phyloP scores from a whole-genome alignment of 2,888 invertebrate species.

The Tipula confusa region DNA sequence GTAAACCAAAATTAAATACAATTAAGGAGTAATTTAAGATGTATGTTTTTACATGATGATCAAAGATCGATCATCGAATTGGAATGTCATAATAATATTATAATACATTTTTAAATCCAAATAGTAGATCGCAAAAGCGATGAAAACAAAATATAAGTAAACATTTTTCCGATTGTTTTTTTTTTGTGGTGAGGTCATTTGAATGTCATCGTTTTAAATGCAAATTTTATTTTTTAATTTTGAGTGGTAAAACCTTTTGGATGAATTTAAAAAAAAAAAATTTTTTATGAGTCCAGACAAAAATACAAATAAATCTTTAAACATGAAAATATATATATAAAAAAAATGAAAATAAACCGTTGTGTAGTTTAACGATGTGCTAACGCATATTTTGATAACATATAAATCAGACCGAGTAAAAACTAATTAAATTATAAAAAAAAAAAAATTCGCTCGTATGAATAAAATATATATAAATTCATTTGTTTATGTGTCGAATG shows the following conservation, averaged over 20 bases:
- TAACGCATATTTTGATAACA: not conserved
- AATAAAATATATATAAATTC: not conserved
- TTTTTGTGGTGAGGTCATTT: not conserved
- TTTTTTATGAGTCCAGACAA: constrained; percentile 15
- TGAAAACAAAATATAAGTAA: not conserved
- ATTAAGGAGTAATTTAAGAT: constrained; percentile 25
- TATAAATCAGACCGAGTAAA: not conserved
- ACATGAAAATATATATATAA: not conserved
- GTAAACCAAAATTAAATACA: not conserved
- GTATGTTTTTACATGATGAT: not conserved
- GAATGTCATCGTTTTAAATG: not conserved
- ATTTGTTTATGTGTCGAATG: not conserved
- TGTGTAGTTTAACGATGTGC: not conserved
- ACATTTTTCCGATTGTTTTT: not conserved
- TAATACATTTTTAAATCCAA: not conserved
- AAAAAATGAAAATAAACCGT: not conserved
- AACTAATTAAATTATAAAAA: not conserved
- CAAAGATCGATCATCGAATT: not conserved
- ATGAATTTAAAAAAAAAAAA: too few relatives aligned
- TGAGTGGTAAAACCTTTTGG: not conserved
- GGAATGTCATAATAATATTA: constrained; percentile 13
- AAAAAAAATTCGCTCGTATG: not conserved
- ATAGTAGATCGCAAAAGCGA: constrained; percentile 13
- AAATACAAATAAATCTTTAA: not conserved
- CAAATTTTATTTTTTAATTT: not conserved